Percentiles rank a stretch among this genome's conserved stretches.
Conservation (phyloP, 1,140 invertebrate genomes). For the Drosophila tristis region DNA sequence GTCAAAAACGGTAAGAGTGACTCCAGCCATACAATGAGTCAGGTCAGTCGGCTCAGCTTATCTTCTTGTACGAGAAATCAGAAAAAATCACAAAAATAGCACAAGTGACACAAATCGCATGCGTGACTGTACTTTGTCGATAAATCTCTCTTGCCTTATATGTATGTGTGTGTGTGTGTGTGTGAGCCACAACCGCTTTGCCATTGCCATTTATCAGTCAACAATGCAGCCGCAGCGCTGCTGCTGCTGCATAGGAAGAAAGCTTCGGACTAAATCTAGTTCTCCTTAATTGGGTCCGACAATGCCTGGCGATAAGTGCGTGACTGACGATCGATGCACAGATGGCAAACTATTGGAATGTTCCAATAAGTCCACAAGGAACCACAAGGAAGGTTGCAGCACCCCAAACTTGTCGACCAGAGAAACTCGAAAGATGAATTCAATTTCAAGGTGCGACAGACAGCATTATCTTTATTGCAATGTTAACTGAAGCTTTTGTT, state of each 20-base stretch:
- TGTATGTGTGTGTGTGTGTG: neutral
- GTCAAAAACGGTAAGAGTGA: no score
- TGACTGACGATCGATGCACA: conserved; percentile 16
- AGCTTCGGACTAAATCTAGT: conserved; percentile 17
- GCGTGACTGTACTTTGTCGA: conserved; percentile 2
- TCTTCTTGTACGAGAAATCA: no score
- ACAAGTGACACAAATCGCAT: neutral
- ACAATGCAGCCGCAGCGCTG: conserved; percentile 1
- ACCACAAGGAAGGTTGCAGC: neutral
- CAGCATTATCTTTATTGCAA: conserved; percentile 35
- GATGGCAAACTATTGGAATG: conserved; percentile 1
- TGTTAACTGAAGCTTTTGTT: conserved; percentile 34
- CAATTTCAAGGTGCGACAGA: conserved; percentile 35
- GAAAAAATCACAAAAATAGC: neutral
- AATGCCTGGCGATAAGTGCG: neutral
- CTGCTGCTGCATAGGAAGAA: conserved; percentile 4
- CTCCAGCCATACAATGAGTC: no score
- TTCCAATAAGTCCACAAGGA: neutral
- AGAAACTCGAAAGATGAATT: conserved; percentile 19
- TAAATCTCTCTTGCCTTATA: conserved; percentile 1
- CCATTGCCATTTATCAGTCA: neutral
- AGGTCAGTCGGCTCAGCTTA: no score
- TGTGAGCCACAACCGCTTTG: neutral
- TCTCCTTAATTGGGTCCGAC: neutral
- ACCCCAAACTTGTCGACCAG: neutral